These are phyloP conservation scores for Temnothorax unifasciatus DNA, from an alignment of 2,888 invertebrate genomes.

Conservation along the genomic window DNA sequence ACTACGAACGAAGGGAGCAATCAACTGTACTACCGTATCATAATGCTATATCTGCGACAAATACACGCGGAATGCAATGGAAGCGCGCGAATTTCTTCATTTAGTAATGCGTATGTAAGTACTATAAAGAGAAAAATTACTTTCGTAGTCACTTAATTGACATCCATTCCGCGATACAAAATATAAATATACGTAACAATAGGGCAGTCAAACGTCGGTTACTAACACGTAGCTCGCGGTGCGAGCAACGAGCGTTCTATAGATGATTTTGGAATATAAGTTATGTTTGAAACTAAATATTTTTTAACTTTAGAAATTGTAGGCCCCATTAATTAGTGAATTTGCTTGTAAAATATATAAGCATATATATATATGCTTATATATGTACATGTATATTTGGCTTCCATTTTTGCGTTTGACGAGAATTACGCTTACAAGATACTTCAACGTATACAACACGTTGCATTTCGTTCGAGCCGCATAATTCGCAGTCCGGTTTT, in stretches of 20 bases:
- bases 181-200: constrained; percentile 15
- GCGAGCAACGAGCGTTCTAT: constrained; percentile 26
- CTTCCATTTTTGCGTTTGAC: constrained; percentile 44
- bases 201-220: not conserved
- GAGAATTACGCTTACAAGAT: constrained; percentile 26
- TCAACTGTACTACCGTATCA: not conserved
- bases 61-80: not conserved
- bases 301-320: constrained; percentile 28
- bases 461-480: constrained; percentile 8
- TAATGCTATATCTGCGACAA: constrained; percentile 24
- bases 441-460: not conserved
- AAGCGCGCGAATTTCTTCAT: constrained; percentile 6
- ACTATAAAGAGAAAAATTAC: constrained; percentile 30
- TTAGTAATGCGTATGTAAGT: constrained; percentile 4
- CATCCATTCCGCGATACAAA: constrained; percentile 23
- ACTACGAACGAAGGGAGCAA: constrained; percentile 39
- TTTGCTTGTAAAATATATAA: constrained; percentile 41
- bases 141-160: constrained; percentile 21
- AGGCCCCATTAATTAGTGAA: constrained; percentile 13
- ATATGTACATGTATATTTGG: constrained; percentile 26
- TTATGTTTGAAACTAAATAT: constrained; percentile 44
- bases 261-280: constrained; percentile 17
- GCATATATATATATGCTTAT: not conserved
- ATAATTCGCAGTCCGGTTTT: not conserved
- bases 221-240: constrained; percentile 27